A percentile compares a stretch with the other conserved stretches of the same genome.
These are phyloP conservation scores for Rhegmatorhina hoffmannsi DNA, from an alignment of 2,113 vertebrate genomes.

Conservation along the genomic window DNA sequence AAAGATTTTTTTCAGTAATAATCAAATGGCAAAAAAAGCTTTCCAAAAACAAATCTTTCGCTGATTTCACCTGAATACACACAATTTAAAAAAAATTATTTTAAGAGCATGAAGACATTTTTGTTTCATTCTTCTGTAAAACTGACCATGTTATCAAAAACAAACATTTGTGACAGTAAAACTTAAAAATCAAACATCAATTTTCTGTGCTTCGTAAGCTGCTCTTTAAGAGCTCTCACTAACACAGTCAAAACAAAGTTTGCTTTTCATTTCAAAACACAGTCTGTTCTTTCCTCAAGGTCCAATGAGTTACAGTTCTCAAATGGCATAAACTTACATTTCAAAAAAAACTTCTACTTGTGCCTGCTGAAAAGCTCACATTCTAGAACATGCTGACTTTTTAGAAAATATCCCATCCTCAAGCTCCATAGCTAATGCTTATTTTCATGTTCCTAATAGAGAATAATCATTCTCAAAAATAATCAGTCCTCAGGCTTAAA, in stretches of 20 bases:
- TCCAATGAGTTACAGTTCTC: neutral
- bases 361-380: neutral
- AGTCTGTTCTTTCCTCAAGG: constrained; percentile 13
- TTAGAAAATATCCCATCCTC: neutral
- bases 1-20: neutral
- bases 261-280: constrained; percentile 12
- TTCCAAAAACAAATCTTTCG: constrained; percentile 29
- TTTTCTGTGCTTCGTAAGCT: neutral
- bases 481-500: neutral
- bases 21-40: constrained; percentile 36
- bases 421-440: neutral
- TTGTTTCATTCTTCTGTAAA: neutral
- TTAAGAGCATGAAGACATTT: neutral
- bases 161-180: neutral
- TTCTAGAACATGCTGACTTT: neutral
- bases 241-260: constrained; percentile 40
- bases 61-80: constrained; percentile 5
- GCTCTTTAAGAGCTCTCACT: neutral
- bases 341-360: neutral
- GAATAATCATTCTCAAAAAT: neutral
- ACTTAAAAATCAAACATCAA: neutral
- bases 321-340: neutral
- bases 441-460: neutral
- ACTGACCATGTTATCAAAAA: neutral
- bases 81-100: neutral